Conservation (phyloP, 2,797 vertebrate species). For the Muscicapa striata region DNA sequence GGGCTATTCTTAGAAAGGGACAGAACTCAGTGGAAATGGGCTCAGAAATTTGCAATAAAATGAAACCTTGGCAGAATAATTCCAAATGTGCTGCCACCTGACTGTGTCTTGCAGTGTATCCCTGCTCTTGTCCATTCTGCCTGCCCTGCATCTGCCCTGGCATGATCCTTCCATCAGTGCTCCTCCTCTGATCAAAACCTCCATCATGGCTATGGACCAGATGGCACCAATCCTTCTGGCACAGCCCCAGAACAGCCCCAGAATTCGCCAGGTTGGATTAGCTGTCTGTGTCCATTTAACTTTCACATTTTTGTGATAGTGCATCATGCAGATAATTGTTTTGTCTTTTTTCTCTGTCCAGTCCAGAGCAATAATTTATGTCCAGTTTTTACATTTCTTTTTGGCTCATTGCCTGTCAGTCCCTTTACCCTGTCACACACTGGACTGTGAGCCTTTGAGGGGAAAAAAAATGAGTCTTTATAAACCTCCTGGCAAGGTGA, state of each 20-base stretch:
- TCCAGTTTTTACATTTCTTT: background rate
- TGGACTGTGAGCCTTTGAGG: background rate
- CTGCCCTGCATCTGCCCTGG: background rate
- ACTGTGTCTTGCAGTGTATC: background rate
- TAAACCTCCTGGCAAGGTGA: conserved; percentile 36
- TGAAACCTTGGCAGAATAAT: background rate
- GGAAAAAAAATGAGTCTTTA: background rate
- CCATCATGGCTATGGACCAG: background rate
- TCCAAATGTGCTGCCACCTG: background rate
- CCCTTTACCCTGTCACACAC: background rate
- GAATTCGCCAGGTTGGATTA: background rate
- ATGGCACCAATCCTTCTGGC: conserved; percentile 15
- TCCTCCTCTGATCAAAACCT: background rate
- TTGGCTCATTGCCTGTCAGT: background rate
- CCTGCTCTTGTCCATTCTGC: background rate
- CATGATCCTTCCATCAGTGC: background rate
- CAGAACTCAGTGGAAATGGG: background rate
- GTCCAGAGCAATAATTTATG: background rate
- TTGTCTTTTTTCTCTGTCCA: background rate
- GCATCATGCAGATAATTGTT: background rate
- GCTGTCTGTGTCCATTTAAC: background rate
- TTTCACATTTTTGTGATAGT: background rate
- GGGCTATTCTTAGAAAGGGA: background rate
- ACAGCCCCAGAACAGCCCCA: background rate
- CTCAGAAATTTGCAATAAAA: background rate